Evolutionary conservation across 2,113 vertebrate genomes (phyloP).

Genomic region (Mungos mungo): DNA sequence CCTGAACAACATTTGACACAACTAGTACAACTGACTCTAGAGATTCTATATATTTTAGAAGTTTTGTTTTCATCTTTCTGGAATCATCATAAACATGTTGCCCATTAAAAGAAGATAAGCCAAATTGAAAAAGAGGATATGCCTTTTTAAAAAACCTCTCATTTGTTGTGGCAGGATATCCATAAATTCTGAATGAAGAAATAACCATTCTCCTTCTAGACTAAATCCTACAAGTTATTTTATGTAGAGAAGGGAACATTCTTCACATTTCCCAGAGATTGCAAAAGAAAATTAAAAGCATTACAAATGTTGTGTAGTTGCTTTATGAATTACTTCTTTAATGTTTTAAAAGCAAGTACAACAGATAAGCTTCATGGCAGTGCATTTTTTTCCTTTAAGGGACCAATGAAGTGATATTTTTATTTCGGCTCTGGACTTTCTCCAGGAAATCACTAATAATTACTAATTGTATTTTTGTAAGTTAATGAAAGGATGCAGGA

Average conservation of each 20-base stretch:
- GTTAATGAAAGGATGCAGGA: conserved; percentile 89
- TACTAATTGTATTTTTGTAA: conserved; percentile 98
- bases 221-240: conserved; percentile 50
- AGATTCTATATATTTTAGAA: conserved; percentile 40
- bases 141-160: neutral
- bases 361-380: conserved; percentile 73
- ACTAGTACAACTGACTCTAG: neutral
- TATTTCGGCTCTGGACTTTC: conserved; percentile 95
- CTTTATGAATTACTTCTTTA: conserved; percentile 71
- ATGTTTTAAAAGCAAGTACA: conserved; percentile 74
- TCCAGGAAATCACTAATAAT: conserved; percentile 98
- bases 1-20: neutral
- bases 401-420: conserved; percentile 92
- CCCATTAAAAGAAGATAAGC: neutral
- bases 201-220: conserved; percentile 56
- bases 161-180: conserved; percentile 1
- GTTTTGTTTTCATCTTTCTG: neutral
- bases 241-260: conserved; percentile 56
- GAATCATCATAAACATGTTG: conserved; percentile 25
- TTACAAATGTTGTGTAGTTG: conserved; percentile 35
- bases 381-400: conserved; percentile 59
- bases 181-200: conserved; percentile 48
- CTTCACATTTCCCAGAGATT: conserved; percentile 61
- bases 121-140: conserved; percentile 9
- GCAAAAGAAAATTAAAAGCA: conserved; percentile 67